Conservation (phyloP, 1,140 invertebrate species). For the Dendrolimus punctatus region DNA sequence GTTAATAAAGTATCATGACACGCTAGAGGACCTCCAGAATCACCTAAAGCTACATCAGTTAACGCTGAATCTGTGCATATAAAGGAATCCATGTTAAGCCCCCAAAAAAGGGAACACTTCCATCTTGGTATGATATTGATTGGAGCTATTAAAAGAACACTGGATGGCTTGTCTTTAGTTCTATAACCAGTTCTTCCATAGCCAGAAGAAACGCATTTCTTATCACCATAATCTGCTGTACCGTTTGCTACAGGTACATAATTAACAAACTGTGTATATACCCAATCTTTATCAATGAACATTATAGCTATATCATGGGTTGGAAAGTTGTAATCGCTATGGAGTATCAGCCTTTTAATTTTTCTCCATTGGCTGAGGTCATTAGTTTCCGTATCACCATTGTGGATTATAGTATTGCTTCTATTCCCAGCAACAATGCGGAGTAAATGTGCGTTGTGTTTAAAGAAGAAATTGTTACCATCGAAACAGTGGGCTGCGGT, state of each 20-base stretch:
- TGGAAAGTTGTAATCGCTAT: constrained; percentile 35
- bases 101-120: constrained; percentile 37
- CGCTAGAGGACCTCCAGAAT: constrained; percentile 45
- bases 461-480: constrained; percentile 29
- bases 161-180: constrained; percentile 13
- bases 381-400: constrained; percentile 23
- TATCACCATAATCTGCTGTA: constrained; percentile 24
- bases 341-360: constrained; percentile 24
- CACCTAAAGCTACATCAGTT: constrained; percentile 37
- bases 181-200: constrained; percentile 26
- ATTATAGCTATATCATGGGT: constrained; percentile 39
- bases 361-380: constrained; percentile 30
- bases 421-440: constrained; percentile 35
- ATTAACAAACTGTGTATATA: constrained; percentile 23
- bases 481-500: constrained; percentile 52
- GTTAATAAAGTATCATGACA: constrained; percentile 26
- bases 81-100: constrained; percentile 44
- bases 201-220: constrained; percentile 30
- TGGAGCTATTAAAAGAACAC: constrained; percentile 24
- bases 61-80: constrained; percentile 37
- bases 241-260: constrained; percentile 24
- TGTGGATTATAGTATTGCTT: constrained; percentile 24
- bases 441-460: constrained; percentile 17
- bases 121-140: constrained; percentile 28
- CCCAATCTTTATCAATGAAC: constrained; percentile 20